A percentile compares a stretch with the other conserved stretches of the same genome.
phyloP scores from a whole-genome alignment of 2,888 invertebrate species.

The Eupsilia transversa region DNA sequence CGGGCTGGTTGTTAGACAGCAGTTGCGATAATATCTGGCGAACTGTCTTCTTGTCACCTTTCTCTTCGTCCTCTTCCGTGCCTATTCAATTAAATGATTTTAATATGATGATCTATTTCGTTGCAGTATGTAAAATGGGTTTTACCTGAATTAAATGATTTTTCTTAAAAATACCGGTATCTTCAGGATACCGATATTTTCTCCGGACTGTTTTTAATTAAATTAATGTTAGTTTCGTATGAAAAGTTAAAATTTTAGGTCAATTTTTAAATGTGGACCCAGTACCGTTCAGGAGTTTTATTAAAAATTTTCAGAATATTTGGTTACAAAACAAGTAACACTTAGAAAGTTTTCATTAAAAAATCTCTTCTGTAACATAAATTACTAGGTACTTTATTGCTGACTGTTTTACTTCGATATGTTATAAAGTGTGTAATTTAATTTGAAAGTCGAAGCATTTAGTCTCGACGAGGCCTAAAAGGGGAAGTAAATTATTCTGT shows the following conservation, averaged over 20 bases:
- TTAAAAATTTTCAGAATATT: not conserved
- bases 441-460: not conserved
- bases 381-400: too few species aligned
- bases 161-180: too few species aligned
- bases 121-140: not conserved
- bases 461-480: not conserved
- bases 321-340: not conserved
- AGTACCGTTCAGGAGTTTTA: not conserved
- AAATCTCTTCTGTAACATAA: not conserved
- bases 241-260: too few species aligned
- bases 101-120: not conserved
- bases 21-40: conserved; percentile 87
- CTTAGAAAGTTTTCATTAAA: not conserved
- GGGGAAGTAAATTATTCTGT: not conserved
- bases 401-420: not conserved
- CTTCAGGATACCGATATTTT: too few species aligned
- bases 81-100: conserved; percentile 56
- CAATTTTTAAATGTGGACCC: too few species aligned
- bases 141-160: too few species aligned
- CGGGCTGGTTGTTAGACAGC: conserved; percentile 86
- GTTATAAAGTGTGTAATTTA: not conserved
- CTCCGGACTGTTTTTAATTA: too few species aligned
- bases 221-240: too few species aligned
- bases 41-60: conserved; percentile 88
- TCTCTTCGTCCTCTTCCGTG: conserved; percentile 87